Conservation (phyloP, 2,113 vertebrate species). For the Saimiri boliviensis region DNA sequence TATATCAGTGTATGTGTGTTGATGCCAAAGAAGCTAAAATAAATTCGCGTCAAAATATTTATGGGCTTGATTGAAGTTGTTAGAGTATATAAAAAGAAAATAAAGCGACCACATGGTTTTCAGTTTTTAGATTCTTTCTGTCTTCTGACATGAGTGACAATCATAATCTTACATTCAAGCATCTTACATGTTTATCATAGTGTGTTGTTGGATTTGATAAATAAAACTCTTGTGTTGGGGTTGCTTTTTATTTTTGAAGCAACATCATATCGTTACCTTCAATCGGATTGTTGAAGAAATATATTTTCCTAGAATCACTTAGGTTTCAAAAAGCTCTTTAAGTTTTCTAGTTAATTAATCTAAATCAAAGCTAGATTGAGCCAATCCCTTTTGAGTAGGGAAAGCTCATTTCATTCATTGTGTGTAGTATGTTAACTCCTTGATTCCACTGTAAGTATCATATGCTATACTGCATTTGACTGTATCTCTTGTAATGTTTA, state of each 20-base stretch:
- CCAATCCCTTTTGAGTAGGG: neutral
- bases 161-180: conserved; percentile 24
- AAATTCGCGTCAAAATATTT: conserved; percentile 57
- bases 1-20: neutral
- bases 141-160: conserved; percentile 55
- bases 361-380: neutral
- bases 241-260: conserved; percentile 4
- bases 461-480: neutral
- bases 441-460: neutral
- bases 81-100: neutral
- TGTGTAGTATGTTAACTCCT: neutral
- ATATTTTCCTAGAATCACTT: neutral
- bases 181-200: conserved; percentile 48
- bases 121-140: conserved; percentile 47
- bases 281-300: neutral
- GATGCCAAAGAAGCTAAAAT: conserved; percentile 52
- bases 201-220: conserved; percentile 50
- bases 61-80: conserved; percentile 50
- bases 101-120: conserved; percentile 33
- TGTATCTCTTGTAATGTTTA: neutral
- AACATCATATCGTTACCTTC: conserved; percentile 25
- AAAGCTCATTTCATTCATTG: neutral
- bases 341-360: neutral
- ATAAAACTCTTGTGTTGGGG: conserved; percentile 5
- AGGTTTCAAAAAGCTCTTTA: neutral